Percentiles rank a stretch among this genome's conserved stretches.
phyloP scores from a whole-genome alignment of 2,113 vertebrate genomes.

The Promerops cafer region DNA sequence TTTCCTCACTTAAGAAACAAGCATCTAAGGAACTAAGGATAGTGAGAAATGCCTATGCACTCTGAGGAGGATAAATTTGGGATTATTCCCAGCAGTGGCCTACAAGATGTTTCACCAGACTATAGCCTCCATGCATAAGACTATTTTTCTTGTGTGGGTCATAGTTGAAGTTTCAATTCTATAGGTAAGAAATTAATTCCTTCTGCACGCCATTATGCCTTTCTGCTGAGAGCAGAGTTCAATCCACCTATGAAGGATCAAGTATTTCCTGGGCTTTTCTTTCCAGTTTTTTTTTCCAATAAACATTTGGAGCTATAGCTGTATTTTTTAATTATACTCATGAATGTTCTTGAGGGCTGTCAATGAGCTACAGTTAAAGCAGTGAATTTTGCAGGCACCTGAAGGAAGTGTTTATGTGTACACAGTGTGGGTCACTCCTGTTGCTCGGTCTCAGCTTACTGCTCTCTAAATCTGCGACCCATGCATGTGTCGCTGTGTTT shows the following conservation, averaged over 20 bases:
- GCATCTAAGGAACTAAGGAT: background rate
- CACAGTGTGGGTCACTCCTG: background rate
- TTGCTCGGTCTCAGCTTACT: background rate
- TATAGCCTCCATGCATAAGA: background rate
- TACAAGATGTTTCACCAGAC: background rate
- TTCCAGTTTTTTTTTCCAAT: background rate
- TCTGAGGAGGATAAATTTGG: background rate
- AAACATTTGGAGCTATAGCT: background rate
- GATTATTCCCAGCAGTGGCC: background rate
- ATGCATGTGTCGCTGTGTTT: background rate
- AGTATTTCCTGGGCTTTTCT: background rate
- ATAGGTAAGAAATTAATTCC: background rate
- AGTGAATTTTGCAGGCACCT: background rate
- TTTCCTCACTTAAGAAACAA: background rate
- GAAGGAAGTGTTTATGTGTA: conserved; percentile 2
- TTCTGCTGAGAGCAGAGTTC: background rate
- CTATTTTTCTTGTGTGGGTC: accelerated
- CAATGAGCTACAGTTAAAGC: background rate
- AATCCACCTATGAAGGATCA: background rate
- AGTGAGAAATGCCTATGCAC: background rate
- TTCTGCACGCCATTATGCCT: background rate
- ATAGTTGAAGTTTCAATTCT: background rate
- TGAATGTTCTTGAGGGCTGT: background rate
- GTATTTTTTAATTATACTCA: background rate
- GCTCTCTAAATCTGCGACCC: background rate